phyloP scores from a whole-genome alignment of 2,797 vertebrate species.

The Neostethus bicornis region DNA sequence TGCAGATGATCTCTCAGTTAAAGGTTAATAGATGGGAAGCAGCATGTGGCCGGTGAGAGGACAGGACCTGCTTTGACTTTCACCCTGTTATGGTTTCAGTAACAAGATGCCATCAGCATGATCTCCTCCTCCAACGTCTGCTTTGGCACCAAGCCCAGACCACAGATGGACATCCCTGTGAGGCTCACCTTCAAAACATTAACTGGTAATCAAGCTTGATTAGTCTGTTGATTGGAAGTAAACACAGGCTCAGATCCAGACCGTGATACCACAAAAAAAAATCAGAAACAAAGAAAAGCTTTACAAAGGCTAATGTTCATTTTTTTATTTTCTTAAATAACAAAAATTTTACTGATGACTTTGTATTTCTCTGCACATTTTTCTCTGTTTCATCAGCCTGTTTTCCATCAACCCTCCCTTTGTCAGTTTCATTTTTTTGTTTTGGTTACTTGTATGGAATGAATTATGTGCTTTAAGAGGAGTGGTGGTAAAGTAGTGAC shows the following conservation, averaged over 20 bases:
- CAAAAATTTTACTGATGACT: no score
- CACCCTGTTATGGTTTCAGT: constrained; percentile 26
- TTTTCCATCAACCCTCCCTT: no score
- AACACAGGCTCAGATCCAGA: background rate
- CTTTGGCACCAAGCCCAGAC: constrained; percentile 48
- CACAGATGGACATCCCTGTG: constrained; percentile 39
- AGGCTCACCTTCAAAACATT: constrained; percentile 35
- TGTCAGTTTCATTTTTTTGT: no score
- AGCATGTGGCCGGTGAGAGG: constrained; percentile 47
- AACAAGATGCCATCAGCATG: constrained; percentile 22
- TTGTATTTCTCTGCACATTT: no score
- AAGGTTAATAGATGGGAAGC: constrained; percentile 40
- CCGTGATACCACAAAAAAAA: background rate
- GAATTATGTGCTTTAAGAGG: background rate
- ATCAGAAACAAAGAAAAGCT: background rate
- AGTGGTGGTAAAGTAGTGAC: background rate
- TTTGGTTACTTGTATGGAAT: background rate
- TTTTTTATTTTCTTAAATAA: no score
- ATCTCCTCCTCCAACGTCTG: constrained; percentile 1
- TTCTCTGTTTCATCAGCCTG: no score
- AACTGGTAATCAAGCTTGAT: constrained; percentile 26
- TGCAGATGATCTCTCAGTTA: constrained; percentile 16
- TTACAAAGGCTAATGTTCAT: no score
- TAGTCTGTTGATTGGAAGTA: constrained; percentile 7
- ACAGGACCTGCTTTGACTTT: constrained; percentile 50